phyloP scores from a whole-genome alignment of 2,797 vertebrate genomes.

The Cynodonichthys magdalenae region DNA sequence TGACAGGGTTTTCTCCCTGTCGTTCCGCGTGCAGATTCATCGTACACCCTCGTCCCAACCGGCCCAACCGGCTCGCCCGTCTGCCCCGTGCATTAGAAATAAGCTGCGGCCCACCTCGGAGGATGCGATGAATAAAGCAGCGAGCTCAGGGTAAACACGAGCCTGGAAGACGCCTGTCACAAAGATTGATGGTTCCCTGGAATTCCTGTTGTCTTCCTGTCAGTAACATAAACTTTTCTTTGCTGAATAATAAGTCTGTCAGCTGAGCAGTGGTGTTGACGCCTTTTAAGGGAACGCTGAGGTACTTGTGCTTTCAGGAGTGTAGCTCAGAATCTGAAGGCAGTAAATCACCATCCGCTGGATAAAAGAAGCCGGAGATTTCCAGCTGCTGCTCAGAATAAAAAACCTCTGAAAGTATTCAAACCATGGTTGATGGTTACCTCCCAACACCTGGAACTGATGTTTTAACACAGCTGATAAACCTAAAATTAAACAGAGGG shows the following conservation, averaged over 20 bases:
- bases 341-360: slow-evolving; percentile 31
- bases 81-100: slow-evolving; percentile 64
- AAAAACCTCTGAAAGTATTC: not conserved
- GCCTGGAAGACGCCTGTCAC: slow-evolving; percentile 45
- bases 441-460: no score
- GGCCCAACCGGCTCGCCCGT: slow-evolving; percentile 22
- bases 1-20: slow-evolving; percentile 74
- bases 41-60: slow-evolving; percentile 52
- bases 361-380: slow-evolving; percentile 21
- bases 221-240: slow-evolving; percentile 56
- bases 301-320: slow-evolving; percentile 29
- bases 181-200: slow-evolving; percentile 59
- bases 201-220: slow-evolving; percentile 50
- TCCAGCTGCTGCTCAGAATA: slow-evolving; percentile 2
- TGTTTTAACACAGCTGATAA: no score
- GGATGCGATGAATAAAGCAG: slow-evolving; percentile 41
- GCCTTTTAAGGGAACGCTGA: slow-evolving; percentile 38
- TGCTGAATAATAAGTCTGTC: slow-evolving; percentile 62
- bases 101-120: slow-evolving; percentile 37
- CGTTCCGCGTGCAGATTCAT: slow-evolving; percentile 53
- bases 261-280: slow-evolving; percentile 46
- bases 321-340: slow-evolving; percentile 16
- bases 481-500: no score
- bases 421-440: no score
- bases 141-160: slow-evolving; percentile 51